Evolutionary conservation across 2,797 vertebrate genomes (phyloP), one percentile per base, ranked within the genome.

Genomic region (Sebastes hubbsi): DNA sequence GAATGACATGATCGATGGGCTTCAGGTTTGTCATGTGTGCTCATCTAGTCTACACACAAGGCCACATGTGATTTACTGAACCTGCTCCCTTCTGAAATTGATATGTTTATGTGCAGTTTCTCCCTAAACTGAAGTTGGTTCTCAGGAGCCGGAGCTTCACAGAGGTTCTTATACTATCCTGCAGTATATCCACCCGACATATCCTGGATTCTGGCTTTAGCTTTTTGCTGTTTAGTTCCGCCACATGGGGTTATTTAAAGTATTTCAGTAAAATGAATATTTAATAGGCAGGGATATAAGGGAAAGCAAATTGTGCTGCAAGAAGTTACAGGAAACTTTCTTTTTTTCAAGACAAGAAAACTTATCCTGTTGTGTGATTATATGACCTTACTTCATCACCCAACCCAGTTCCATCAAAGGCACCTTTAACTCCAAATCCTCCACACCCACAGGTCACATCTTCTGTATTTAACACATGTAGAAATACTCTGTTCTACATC

Each of bases 11-110:
- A 80, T 22, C 38, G 70, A 77, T 71, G 42, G 22, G 6, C 75
- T 81, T 71, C 62, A 2, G 9, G 52, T 76, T 42, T 32, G 29
- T 52, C 32, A 5, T 62, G 54, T 38, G 8, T 46, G 60, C 49
- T 78, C 24, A 61, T 12, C 25, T n/a, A 14, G 16, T 58, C 18
- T 56, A 29, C n/a, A 62, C 42, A 62, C 42, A 76, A 73, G 63
- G 52, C 56, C 52, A 60, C 34, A 49, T 63, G 10, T 61, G 72
- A 80, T 82, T 82, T 72, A 78, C 20, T 78, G n/a, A 30, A 46
- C n/a, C 52, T 24, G 24, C 20, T 59, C 22, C 4, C 61, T n/a
- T 42, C 20, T 72, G 32, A 70, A 58, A 73, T 71, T 1, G 49
- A 25, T 77, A 30, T 54, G 56, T 66, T 80, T 62, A 25, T 62